phyloP scores from a whole-genome alignment of 2,113 vertebrate genomes.

The Tiliqua scincoides region DNA sequence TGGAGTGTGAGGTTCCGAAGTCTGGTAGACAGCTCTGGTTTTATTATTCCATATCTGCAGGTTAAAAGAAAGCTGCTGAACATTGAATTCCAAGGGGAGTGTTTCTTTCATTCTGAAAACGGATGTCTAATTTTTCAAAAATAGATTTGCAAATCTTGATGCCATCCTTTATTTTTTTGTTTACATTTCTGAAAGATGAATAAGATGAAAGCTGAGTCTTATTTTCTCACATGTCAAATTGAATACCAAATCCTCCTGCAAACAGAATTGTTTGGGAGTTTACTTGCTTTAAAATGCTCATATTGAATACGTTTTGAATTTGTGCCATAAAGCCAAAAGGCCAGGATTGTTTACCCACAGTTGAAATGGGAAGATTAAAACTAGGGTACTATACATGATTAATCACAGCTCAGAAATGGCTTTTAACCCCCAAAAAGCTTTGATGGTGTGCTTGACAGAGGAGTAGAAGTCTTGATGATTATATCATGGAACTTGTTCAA shows the following conservation, averaged over 20 bases:
- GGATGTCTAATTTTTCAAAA: neutral
- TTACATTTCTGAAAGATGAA: neutral
- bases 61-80: neutral
- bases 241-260: neutral
- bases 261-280: neutral
- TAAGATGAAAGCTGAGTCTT: neutral
- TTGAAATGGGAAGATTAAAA: neutral
- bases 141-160: neutral
- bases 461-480: neutral
- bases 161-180: neutral
- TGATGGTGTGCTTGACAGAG: neutral
- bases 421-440: neutral
- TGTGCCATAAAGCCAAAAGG: neutral
- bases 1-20: neutral
- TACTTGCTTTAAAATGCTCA: neutral
- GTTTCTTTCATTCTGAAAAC: neutral
- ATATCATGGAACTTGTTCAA: neutral
- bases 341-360: neutral
- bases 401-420: neutral
- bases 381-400: neutral
- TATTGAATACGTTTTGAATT: neutral
- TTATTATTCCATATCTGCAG: neutral
- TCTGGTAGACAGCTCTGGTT: neutral
- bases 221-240: neutral
- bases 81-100: neutral